phyloP scores from a whole-genome alignment of 2,113 vertebrate species.

The Crotalus horridus region DNA sequence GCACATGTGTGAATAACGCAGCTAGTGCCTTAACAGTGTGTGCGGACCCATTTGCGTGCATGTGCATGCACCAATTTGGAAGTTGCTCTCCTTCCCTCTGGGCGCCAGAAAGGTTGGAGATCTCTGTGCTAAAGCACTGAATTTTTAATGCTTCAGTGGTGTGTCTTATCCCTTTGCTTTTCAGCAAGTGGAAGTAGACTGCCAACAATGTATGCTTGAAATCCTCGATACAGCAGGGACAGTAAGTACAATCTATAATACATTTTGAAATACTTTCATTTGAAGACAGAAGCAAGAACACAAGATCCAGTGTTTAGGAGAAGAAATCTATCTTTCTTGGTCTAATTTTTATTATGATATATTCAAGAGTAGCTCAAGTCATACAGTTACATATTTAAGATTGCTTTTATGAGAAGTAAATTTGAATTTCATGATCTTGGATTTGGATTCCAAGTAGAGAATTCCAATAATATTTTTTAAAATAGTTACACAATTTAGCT shows the following conservation, averaged over 20 bases:
- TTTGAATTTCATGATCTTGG: background rate
- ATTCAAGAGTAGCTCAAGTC: background rate
- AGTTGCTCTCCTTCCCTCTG: too few species aligned
- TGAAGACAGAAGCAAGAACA: background rate
- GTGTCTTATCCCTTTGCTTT: constrained; percentile 22
- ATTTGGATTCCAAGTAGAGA: background rate
- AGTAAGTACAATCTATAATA: constrained; percentile 71
- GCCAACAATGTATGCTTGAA: constrained; percentile 99
- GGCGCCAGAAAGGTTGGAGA: too few species aligned
- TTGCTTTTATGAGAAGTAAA: background rate
- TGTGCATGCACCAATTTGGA: too few species aligned
- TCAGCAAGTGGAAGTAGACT: constrained; percentile 99
- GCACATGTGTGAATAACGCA: too few species aligned
- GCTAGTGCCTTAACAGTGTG: too few species aligned
- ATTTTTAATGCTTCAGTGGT: constrained; percentile 1
- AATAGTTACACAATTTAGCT: background rate
- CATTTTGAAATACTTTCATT: background rate
- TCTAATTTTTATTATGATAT: background rate
- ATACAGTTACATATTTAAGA: background rate
- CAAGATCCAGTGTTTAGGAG: background rate
- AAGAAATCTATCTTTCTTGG: background rate
- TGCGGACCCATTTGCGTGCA: too few species aligned
- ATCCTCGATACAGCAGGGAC: constrained; percentile 98
- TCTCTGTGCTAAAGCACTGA: background rate
- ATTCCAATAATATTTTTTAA: background rate